These are phyloP conservation scores for Micromys minutus DNA, from an alignment of 2,113 vertebrate genomes.

Conservation along the genomic window DNA sequence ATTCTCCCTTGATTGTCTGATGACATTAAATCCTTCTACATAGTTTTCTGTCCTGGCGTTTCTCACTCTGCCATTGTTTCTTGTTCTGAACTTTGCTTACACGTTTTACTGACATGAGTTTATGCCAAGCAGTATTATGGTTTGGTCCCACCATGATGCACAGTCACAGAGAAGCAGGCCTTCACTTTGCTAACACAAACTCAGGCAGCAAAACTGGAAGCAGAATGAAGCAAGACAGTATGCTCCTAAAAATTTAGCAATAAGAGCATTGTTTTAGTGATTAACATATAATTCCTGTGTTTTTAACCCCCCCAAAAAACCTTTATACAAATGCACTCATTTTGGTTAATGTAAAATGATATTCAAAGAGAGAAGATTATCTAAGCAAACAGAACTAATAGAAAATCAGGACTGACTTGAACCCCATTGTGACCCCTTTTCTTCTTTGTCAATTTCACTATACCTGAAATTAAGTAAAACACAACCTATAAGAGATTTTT, in stretches of 20 bases:
- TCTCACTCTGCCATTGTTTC: not conserved
- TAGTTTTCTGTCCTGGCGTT: not conserved
- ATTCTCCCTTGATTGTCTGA: not conserved
- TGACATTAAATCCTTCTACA: not conserved
- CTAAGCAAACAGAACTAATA: not conserved
- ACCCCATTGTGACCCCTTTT: not conserved
- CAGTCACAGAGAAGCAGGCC: not conserved
- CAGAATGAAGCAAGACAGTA: not conserved
- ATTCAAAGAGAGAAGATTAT: not conserved
- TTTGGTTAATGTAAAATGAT: constrained; percentile 23
- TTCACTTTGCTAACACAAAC: not conserved
- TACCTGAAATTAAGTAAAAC: not conserved
- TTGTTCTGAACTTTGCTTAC: not conserved
- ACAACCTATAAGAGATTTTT: not conserved
- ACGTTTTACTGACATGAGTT: not conserved
- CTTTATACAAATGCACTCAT: not conserved
- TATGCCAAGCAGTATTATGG: not conserved
- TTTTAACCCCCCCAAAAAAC: not conserved
- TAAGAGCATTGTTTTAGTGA: not conserved
- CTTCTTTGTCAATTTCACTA: not conserved
- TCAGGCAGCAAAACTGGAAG: not conserved
- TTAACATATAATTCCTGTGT: not conserved
- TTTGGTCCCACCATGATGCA: not conserved
- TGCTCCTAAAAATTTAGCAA: not conserved
- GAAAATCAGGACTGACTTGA: constrained; percentile 21